These are phyloP conservation scores for Acanthiza pusilla DNA, from an alignment of 2,797 vertebrate species.

Conservation along the genomic window DNA sequence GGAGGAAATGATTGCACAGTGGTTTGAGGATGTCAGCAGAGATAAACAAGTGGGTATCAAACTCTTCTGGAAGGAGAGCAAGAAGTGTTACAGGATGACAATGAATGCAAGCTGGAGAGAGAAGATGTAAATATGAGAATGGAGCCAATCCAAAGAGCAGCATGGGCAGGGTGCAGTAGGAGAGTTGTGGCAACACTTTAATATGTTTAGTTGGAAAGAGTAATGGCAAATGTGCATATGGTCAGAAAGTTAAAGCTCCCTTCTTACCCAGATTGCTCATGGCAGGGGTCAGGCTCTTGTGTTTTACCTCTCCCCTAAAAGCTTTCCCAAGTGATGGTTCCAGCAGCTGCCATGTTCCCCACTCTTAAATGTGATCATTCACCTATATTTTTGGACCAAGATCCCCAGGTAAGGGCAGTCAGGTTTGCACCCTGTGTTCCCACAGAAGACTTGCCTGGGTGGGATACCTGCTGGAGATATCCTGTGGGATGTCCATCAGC, in stretches of 20 bases:
- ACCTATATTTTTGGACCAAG: background rate
- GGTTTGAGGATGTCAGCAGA: background rate
- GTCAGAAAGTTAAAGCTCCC: background rate
- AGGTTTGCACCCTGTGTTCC: background rate
- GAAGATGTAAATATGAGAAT: background rate
- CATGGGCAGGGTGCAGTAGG: background rate
- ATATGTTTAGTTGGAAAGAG: background rate
- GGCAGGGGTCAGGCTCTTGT: background rate
- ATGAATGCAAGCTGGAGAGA: background rate
- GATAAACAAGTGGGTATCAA: conserved; percentile 19
- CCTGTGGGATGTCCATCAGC: background rate
- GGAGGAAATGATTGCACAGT: conserved; percentile 29
- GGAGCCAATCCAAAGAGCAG: background rate
- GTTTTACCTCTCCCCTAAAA: background rate
- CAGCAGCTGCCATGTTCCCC: background rate
- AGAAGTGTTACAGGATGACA: background rate
- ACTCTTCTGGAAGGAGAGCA: background rate
- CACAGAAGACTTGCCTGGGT: background rate
- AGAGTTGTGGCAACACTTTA: background rate
- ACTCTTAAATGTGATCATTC: background rate
- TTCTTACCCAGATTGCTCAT: background rate
- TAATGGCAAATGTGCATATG: rapidly evolving
- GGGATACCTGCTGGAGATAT: background rate
- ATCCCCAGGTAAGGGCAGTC: background rate
- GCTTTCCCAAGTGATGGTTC: background rate